Base-by-base conservation (phyloP, 2,888 invertebrate species). In the Smittia sp. region DNA sequence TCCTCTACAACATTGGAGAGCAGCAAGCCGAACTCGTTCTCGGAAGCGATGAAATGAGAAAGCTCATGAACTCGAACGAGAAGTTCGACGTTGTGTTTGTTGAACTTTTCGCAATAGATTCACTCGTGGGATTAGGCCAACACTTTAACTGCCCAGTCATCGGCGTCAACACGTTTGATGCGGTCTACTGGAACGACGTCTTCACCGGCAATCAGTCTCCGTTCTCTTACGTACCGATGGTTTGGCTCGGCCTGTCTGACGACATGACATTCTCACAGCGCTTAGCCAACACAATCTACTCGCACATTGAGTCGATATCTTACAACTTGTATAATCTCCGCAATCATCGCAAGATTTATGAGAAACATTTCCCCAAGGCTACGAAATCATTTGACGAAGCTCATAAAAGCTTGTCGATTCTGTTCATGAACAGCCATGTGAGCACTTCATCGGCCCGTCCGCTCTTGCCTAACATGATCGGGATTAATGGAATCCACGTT, bases 281-380 rank as follows among this genome's bases (percentile, higher is more conserved):
- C 18, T 62, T 76, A 0, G 11, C 75, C 58, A 79, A 79, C 63
- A 76, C 77, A 0, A 18, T 78, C 9, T 27, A 54, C 18, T 68
- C 41, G 11, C 1, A 74, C 6, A 6, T 75, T 11, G 70, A 75
- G n/a, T 75, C 79, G 6, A 0, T 79, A 0, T 76, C 77, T 4
- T 74, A 78, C 39, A 76, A 78, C 1, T 76, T 76, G 1, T 76
- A 77, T 15, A 80, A 80, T 75, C 75, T 81, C 74, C 81, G 82
- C 0, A 72, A 38, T 32, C 72, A 72, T 9, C 20, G 32, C n/a
- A 27, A 41, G 39, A 3, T 73, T 15, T 73, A 74, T 38, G 27
- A 74, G 20, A 70, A 65, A 65, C 18, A 52, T 38, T 74, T 74
- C 66, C 73, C 73, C 4, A 32, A 46, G 18, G 13, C 70, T 6